Evolutionary conservation across 2,113 vertebrate genomes (phyloP), one percentile per base, ranked within the genome.

Genomic region (Meleagris gallopavo): DNA sequence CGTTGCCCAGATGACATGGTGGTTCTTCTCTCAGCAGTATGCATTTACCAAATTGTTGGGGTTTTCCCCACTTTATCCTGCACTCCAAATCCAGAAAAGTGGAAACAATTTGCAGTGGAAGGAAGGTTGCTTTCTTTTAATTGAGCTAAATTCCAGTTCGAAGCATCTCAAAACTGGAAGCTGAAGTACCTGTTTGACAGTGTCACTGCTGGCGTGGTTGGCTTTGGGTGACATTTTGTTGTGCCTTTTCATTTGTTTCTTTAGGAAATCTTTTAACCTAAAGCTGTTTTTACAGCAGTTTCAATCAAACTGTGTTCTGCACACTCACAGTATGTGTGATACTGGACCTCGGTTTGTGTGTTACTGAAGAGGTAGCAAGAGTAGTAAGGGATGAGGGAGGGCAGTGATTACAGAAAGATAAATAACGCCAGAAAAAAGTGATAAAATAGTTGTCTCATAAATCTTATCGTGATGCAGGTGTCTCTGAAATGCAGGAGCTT

Each of bases 331-430:
- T 14, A 36, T 40, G 8, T 32, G 13, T 30, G 43, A 1, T 34
- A 1, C 12, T 36, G 20, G 29, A 6, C 34, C 54, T 90, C 58
- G 48, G 11, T 64, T 69, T 62, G 12, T 2, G 0, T 16, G 5
- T 65, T 14, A 32, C 0, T 3, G n/a, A 34, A 40, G 48, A 69
- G 38, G 36, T 4, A 22, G 27, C 27, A 43, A 57, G 22, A 6
- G 16, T 48, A 58, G 50, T 25, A 21, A 54, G 10, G 38, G 40
- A 45, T 2, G 3, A 41, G 25, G 34, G 29, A 69, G 30, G 34
- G 55, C 19, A 45, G 19, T 71, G 41, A 20, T 5, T 60, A 7
- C 10, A n/a, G 40, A 32, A 27, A 25, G 58, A 10, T 22, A 54
- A 36, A n/a, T 17, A 32, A 75, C 71, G 36, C 30, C 27, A 62